A percentile compares a stretch with the other conserved stretches of the same genome.
Evolutionary conservation across 2,113 vertebrate species (phyloP).

Genomic region (Myrmecobius fasciatus): DNA sequence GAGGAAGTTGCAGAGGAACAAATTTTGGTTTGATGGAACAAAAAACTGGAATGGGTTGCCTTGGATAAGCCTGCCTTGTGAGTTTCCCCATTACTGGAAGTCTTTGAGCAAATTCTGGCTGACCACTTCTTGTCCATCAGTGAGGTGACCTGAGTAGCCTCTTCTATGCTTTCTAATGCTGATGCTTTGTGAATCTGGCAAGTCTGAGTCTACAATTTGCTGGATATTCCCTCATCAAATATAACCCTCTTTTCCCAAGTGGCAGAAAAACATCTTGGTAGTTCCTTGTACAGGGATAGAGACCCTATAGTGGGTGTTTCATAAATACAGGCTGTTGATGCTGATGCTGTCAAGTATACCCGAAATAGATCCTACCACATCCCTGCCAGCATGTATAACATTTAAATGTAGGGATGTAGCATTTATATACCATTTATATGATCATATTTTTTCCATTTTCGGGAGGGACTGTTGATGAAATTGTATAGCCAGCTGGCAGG

Average conservation of each 20-base stretch:
- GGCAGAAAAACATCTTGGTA: background rate
- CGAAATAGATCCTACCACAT: background rate
- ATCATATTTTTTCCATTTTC: background rate
- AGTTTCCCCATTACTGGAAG: background rate
- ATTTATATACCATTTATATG: background rate
- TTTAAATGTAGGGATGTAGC: background rate
- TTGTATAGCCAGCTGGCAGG: constrained; percentile 9
- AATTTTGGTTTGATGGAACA: background rate
- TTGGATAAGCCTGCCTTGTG: background rate
- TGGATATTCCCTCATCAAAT: background rate
- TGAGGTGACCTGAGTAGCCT: background rate
- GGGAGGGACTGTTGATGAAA: constrained; percentile 36
- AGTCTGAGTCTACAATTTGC: background rate
- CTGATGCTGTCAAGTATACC: background rate
- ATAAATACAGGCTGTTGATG: background rate
- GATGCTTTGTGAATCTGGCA: background rate
- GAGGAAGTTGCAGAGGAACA: background rate
- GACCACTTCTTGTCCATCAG: background rate
- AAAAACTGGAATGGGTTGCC: background rate
- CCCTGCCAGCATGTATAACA: background rate
- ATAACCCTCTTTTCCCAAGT: background rate
- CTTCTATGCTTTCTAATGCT: background rate
- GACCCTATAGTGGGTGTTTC: background rate
- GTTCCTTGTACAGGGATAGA: too few relatives aligned
- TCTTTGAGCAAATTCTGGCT: background rate